Base-by-base conservation (phyloP, 2,797 vertebrate genomes). In the Oophaga sylvatica region DNA sequence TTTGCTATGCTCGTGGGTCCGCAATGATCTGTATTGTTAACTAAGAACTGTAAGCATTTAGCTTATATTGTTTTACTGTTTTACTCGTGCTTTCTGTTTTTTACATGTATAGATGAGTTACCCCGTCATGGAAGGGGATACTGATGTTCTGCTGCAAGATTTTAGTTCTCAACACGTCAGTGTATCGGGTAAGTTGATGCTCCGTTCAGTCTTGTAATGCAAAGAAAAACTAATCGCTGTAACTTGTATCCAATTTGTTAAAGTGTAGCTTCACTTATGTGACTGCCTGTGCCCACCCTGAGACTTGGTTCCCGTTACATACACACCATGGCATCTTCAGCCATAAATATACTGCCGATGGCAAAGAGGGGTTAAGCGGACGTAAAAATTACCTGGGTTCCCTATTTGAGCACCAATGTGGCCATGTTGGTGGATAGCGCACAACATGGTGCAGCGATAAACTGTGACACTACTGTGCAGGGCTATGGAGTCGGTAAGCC, bases 161-260 rank as follows among this genome's bases (percentile, higher is more conserved):
- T 67, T 67, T 22, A 67, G 22, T 15, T 65, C 41, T 26, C 35
- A 67, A 17, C 31, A 81, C 19, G 53, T 73, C 79, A 60, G 20
- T 41, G 59, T 26, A 60, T 62, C 85, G 56, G 85, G 85, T 87
- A 87, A 16, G 84, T 22, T 57, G 3, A 35, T 2, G 12, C 4
- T 41, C 17, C 41, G 3, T 1, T 41, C 70, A 10, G 2, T 20
- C 19, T 73, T 35, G 35, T 73, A 73, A 11, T 5, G 5, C 19
- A 71, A 70, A 70, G 29, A 75, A 20, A 10, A 0, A 2, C 26
- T 26, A 26, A 26, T 26, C 26, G 26, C 26, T 26, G 26, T 26
- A 26, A 26, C 26, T 17, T 45, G 19, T 41, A 10, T 75, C 2
- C 17, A 71, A 20, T 16, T 26, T 68, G 26, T 26, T 11, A 19